Base-by-base conservation (phyloP, 2,113 vertebrate genomes). In the Dromaius novaehollandiae region DNA sequence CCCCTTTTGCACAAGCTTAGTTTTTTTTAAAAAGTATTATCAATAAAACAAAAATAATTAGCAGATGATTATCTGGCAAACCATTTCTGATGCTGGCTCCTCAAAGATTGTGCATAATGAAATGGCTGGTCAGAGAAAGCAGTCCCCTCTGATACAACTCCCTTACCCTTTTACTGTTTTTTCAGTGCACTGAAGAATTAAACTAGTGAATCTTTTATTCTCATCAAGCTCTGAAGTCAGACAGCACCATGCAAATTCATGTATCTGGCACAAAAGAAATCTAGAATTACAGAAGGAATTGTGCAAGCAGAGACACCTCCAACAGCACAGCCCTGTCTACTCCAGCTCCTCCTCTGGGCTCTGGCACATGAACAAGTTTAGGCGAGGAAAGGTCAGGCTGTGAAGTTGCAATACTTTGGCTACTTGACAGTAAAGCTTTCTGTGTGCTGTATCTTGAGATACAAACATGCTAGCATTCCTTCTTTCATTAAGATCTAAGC, bases 381-480 rank as follows among this genome's bases (percentile, higher is more conserved):
- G 60, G 42, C 13, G 40, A 26, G 53, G 38, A 82, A 61, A 1
- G 1, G 64, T 9, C 56, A 56, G 1, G 0, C 0, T 21, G 17
- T 18, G 61, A 63, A 69, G 48, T 16, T 32, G 6, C 21, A 55
- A 28, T 3, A 4, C 13, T 40, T 1, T 5, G 40, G 51, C 22
- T 40, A 9, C 36, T 44, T 38, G 46, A 55, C 65, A 68, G 74
- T n/a, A 85, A 55, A 91, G 74, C 36, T 44, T 66, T 56, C 81
- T 58, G 10, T 34, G 46, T 20, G 63, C 65, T 61, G 15, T 40
- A 68, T 32, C 65, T 66, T 34, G 7, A 66, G 42, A 32, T 17
- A 28, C 14, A 44, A 11, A 2, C 13, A 11, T 0, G 3, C 55
- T 1, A 34, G 26, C 24, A 30, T 51, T 51, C 50, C 68, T 78